Percentiles rank a stretch among this genome's conserved stretches.
Conservation (phyloP, 2,113 vertebrate species). For the Xiphorhynchus elegans region DNA sequence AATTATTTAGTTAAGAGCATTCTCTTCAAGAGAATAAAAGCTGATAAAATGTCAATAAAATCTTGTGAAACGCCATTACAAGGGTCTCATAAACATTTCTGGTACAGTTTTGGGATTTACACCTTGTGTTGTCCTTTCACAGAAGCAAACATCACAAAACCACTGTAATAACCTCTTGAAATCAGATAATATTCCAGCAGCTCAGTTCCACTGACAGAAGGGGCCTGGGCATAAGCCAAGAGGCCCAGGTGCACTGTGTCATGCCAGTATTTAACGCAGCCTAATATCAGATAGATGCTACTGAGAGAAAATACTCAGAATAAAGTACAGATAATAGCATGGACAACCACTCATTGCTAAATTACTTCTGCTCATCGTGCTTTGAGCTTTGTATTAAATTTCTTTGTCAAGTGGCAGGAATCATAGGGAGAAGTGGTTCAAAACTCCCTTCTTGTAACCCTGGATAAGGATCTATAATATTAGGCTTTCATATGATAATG, state of each 20-base stretch:
- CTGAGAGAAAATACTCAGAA: slow-evolving; percentile 72
- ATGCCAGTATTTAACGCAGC: slow-evolving; percentile 74
- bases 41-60: slow-evolving; percentile 65
- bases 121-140: slow-evolving; percentile 65
- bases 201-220: slow-evolving; percentile 74
- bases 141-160: slow-evolving; percentile 63
- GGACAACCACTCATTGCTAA: slow-evolving; percentile 84
- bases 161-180: slow-evolving; percentile 73
- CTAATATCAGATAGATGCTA: slow-evolving; percentile 74
- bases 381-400: slow-evolving; percentile 92
- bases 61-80: slow-evolving; percentile 50
- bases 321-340: slow-evolving; percentile 82
- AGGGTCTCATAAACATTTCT: slow-evolving; percentile 46
- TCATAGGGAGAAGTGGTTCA: slow-evolving; percentile 72
- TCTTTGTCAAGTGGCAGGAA: slow-evolving; percentile 87
- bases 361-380: slow-evolving; percentile 84
- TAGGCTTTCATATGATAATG: slow-evolving; percentile 84
- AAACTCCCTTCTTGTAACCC: slow-evolving; percentile 75
- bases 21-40: slow-evolving; percentile 62
- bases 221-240: slow-evolving; percentile 73
- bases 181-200: slow-evolving; percentile 78
- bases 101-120: slow-evolving; percentile 69
- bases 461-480: slow-evolving; percentile 82
- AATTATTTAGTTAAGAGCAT: slow-evolving; percentile 39
- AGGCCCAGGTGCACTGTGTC: slow-evolving; percentile 76